Percentiles rank a stretch among this genome's conserved stretches.
Evolutionary conservation across 2,888 invertebrate genomes (phyloP).

Genomic region (Lasioglossum vierecki): DNA sequence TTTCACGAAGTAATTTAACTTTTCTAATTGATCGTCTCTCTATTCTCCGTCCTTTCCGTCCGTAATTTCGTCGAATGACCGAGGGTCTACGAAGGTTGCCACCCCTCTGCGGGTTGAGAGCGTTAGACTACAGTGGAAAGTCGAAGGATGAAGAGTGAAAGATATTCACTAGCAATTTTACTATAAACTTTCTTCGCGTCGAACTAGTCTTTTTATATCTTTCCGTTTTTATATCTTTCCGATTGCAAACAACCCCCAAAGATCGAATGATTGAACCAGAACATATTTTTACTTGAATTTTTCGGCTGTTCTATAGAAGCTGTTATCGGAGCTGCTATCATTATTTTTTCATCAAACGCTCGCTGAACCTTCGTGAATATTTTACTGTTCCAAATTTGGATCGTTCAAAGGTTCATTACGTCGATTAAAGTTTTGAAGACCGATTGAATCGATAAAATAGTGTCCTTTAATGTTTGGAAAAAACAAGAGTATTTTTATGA

Average conservation of each 20-base stretch:
- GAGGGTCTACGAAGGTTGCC: slow-evolving; percentile 14
- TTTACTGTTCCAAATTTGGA: background rate
- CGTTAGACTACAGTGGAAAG: slow-evolving; percentile 24
- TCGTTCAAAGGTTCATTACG: background rate
- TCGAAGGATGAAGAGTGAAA: slow-evolving; percentile 45
- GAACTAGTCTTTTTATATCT: slow-evolving; percentile 17
- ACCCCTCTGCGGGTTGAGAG: background rate
- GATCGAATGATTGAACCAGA: no score
- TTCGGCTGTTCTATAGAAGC: background rate
- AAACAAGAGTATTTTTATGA: background rate
- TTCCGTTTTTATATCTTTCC: slow-evolving; percentile 6
- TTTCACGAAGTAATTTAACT: slow-evolving; percentile 79
- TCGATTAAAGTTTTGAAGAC: background rate
- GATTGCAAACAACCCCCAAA: no score
- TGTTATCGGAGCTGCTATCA: background rate
- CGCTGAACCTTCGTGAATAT: background rate
- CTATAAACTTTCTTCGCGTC: slow-evolving; percentile 64
- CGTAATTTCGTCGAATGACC: slow-evolving; percentile 44
- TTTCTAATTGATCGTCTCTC: slow-evolving; percentile 78
- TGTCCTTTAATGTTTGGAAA: background rate
- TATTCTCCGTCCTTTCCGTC: slow-evolving; percentile 12
- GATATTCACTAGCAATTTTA: slow-evolving; percentile 54
- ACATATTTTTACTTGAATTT: background rate
- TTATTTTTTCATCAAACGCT: background rate
- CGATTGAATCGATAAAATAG: background rate